These are phyloP conservation scores for Sialis lutaria DNA, from an alignment of 2,888 invertebrate species.

Conservation along the genomic window DNA sequence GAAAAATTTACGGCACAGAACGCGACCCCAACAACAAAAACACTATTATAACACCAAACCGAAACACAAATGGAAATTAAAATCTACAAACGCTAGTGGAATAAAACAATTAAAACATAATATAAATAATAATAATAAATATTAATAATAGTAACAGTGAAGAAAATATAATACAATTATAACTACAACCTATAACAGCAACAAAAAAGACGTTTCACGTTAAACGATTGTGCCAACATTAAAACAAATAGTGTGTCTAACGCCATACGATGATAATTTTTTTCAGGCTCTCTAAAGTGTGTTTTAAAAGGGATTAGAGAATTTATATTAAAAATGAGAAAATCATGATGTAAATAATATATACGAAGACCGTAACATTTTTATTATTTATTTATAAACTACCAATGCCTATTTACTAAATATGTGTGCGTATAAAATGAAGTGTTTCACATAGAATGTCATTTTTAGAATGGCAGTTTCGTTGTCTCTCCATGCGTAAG, in stretches of 20 bases:
- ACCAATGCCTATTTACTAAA: background rate
- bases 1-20: slow-evolving; percentile 93
- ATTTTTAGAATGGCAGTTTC: background rate
- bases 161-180: background rate
- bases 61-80: slow-evolving; percentile 39
- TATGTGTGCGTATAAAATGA: background rate
- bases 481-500: background rate
- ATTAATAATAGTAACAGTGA: background rate
- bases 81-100: background rate
- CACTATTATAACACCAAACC: slow-evolving; percentile 29
- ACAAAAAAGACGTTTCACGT: background rate
- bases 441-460: background rate
- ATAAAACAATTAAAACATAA: background rate
- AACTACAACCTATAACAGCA: background rate
- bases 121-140: background rate
- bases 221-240: background rate
- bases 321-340: background rate
- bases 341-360: background rate
- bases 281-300: background rate
- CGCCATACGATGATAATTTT: background rate
- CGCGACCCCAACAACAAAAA: slow-evolving; percentile 27
- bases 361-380: background rate
- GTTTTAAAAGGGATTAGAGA: background rate
- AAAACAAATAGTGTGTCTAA: background rate
- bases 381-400: slow-evolving; percentile 2